Conservation (phyloP, 2,888 invertebrate genomes). For the Dynastes tityus region DNA sequence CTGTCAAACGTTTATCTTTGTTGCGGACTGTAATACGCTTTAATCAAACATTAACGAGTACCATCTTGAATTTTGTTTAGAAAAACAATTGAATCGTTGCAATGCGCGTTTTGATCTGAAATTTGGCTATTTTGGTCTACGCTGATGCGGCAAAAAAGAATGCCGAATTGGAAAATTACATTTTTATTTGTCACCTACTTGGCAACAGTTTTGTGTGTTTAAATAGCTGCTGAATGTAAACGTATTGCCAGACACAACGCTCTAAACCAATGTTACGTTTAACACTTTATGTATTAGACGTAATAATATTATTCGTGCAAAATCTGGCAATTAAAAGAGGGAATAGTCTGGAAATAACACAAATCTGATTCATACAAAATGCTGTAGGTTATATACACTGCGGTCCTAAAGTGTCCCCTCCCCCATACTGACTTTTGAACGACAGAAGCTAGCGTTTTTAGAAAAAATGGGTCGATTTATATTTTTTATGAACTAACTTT, state of each 20-base stretch:
- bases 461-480: no score
- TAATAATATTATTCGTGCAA: neutral
- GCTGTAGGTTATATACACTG: no score
- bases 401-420: no score
- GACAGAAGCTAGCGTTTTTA: no score
- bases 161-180: conserved; percentile 35
- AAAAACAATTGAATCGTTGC: neutral
- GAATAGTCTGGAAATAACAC: no score
- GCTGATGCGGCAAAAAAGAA: conserved; percentile 15
- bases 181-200: conserved; percentile 40
- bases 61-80: neutral
- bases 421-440: no score
- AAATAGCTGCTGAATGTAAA: conserved; percentile 33
- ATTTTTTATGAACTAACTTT: no score
- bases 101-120: neutral
- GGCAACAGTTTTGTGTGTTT: conserved; percentile 29
- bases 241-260: conserved; percentile 25
- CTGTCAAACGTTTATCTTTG: conserved; percentile 16
- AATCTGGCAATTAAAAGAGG: neutral
- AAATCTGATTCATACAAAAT: no score
- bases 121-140: neutral
- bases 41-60: neutral
- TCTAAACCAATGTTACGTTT: conserved; percentile 9
- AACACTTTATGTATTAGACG: conserved; percentile 4
- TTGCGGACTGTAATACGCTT: neutral